These are phyloP conservation scores for Caenorhabditis briggsae DNA, from an alignment of 1,140 invertebrate species.

Conservation along the genomic window DNA sequence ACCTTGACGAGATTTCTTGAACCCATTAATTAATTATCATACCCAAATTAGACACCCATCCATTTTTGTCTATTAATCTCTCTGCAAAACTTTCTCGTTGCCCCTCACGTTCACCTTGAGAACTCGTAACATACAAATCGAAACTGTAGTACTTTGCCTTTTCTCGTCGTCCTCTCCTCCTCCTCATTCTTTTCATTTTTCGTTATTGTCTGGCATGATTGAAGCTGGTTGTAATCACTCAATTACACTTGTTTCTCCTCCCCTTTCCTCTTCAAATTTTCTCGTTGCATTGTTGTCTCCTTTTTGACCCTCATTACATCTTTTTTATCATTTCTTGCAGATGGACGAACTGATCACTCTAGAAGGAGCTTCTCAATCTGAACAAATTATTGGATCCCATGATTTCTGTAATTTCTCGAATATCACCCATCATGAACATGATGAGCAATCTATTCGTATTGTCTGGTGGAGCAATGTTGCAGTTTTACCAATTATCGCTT, in stretches of 20 bases:
- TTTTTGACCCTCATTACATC: background rate
- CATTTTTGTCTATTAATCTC: background rate
- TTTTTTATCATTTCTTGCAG: constrained; percentile 15
- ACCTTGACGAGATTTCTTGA: background rate
- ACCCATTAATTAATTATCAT: constrained; percentile 3
- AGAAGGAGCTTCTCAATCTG: constrained; percentile 48
- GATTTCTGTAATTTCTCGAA: constrained; percentile 61
- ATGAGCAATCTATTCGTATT: constrained; percentile 69
- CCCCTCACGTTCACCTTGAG: constrained; percentile 44
- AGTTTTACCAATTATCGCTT: constrained; percentile 71
- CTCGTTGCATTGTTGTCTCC: constrained; percentile 38
- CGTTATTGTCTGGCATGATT: constrained; percentile 22
- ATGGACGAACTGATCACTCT: constrained; percentile 58
- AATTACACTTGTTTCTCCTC: constrained; percentile 32
- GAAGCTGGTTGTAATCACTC: constrained; percentile 47
- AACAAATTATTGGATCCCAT: constrained; percentile 49
- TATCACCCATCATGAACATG: constrained; percentile 59
- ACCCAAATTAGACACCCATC: background rate
- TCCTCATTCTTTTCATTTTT: too few relatives aligned
- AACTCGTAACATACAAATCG: constrained; percentile 44
- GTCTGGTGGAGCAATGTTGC: constrained; percentile 77
- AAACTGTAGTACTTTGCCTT: constrained; percentile 27
- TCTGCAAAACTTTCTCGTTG: background rate
- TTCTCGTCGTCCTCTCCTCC: background rate
- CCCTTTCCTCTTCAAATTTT: background rate